Percentiles rank a stretch among this genome's conserved stretches.
These are phyloP conservation scores for Gastrophryne carolinensis DNA, from an alignment of 2,797 vertebrate species.

Conservation along the genomic window DNA sequence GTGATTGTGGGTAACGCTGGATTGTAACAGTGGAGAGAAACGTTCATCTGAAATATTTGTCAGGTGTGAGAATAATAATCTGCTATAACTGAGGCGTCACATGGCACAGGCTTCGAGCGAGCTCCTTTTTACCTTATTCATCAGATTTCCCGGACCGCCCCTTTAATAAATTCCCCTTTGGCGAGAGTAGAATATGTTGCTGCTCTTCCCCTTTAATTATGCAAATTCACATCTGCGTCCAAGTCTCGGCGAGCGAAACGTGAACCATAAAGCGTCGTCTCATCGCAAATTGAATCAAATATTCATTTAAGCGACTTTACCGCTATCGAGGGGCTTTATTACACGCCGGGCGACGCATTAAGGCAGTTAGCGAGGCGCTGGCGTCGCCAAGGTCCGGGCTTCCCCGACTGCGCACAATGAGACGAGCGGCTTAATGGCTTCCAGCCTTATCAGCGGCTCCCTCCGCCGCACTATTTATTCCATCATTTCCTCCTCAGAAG, in stretches of 20 bases:
- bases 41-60: no score
- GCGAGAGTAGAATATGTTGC: no score
- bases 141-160: no score
- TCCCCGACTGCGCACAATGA: not conserved
- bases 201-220: conserved; percentile 13
- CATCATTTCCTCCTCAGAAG: not conserved
- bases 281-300: not conserved
- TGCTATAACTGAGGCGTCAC: no score
- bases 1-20: no score
- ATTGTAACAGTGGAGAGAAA: no score
- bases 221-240: conserved; percentile 18
- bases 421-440: not conserved
- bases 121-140: no score
- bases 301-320: not conserved
- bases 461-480: not conserved
- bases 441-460: not conserved
- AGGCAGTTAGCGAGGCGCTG: not conserved
- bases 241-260: not conserved
- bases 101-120: no score
- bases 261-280: not conserved
- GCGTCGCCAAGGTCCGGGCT: not conserved
- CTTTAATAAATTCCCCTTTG: no score
- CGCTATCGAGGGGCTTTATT: not conserved
- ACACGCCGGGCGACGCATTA: not conserved
- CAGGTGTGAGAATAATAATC: no score